A percentile compares a stretch with the other conserved stretches of the same genome.
phyloP scores from a whole-genome alignment of 2,888 invertebrate genomes.

The Volucella zonaria region DNA sequence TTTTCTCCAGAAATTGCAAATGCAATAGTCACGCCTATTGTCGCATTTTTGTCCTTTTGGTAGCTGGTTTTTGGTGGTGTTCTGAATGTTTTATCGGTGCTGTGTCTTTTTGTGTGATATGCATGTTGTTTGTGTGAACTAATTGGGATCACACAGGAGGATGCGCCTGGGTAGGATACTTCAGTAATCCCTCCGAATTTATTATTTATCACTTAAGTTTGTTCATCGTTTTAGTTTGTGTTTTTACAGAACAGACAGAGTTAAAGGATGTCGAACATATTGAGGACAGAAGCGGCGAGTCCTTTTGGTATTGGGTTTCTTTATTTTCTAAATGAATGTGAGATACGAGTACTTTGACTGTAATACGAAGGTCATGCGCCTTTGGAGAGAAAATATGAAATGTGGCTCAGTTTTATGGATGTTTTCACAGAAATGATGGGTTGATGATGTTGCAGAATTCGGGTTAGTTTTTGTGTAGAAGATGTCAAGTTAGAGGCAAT shows the following conservation, averaged over 20 bases:
- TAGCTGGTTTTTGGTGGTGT: not conserved
- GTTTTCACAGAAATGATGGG: constrained; percentile 9
- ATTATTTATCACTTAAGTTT: constrained; percentile 21
- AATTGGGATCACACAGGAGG: constrained; percentile 59
- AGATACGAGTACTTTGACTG: too few relatives aligned
- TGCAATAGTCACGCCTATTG: constrained; percentile 67
- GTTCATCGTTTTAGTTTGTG: constrained; percentile 39
- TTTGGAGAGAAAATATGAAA: not conserved
- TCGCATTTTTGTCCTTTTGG: constrained; percentile 52
- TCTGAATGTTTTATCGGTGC: not conserved
- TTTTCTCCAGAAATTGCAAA: constrained; percentile 66
- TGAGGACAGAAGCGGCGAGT: constrained; percentile 16
- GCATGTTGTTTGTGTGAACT: constrained; percentile 60
- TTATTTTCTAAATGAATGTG: constrained; percentile 6
- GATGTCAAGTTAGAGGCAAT: too few relatives aligned
- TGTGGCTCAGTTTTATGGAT: constrained; percentile 27
- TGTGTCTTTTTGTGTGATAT: constrained; percentile 42
- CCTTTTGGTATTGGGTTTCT: constrained; percentile 41
- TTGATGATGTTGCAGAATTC: too few relatives aligned
- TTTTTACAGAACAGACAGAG: constrained; percentile 33
- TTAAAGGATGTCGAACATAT: constrained; percentile 16
- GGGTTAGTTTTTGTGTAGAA: too few relatives aligned
- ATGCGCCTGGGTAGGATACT: constrained; percentile 4
- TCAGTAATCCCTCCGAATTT: constrained; percentile 51
- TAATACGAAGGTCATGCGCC: not conserved